Conservation (phyloP, 2,888 invertebrate species). For the Onchidella celtica region DNA sequence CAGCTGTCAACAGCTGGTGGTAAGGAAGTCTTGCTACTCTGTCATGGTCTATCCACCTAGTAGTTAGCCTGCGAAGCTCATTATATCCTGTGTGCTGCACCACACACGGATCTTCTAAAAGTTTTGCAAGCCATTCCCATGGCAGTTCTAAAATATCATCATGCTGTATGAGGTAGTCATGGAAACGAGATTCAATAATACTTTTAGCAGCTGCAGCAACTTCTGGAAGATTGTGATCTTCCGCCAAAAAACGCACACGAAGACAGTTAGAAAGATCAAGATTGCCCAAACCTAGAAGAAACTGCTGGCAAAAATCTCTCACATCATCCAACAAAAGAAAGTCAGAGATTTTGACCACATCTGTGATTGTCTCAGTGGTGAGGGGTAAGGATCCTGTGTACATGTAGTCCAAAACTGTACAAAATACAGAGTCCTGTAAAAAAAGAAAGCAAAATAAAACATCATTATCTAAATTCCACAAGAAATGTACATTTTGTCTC, state of each 20-base stretch:
- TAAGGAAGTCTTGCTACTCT: constrained; percentile 59
- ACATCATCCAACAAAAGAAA: constrained; percentile 77
- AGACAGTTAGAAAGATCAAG: constrained; percentile 75
- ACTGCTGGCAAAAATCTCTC: constrained; percentile 76
- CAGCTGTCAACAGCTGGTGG: constrained; percentile 61
- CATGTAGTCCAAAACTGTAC: constrained; percentile 73
- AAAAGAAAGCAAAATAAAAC: neutral
- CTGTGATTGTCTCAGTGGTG: constrained; percentile 72
- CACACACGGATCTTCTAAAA: constrained; percentile 71
- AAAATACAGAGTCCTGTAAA: constrained; percentile 67
- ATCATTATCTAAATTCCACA: neutral
- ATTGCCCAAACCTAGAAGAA: constrained; percentile 75
- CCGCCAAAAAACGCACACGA: constrained; percentile 69
- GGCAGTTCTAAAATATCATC: constrained; percentile 76
- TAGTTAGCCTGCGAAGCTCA: constrained; percentile 68
- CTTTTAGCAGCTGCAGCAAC: constrained; percentile 69
- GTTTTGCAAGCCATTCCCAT: constrained; percentile 64
- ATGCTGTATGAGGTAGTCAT: constrained; percentile 75
- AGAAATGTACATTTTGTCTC: neutral
- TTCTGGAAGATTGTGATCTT: constrained; percentile 74
- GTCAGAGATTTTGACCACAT: constrained; percentile 74
- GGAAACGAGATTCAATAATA: constrained; percentile 76
- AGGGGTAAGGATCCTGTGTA: constrained; percentile 75
- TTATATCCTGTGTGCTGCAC: constrained; percentile 72
- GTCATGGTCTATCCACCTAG: constrained; percentile 74